Conservation (phyloP, 2,797 vertebrate genomes). For the Decapterus maruadsi region DNA sequence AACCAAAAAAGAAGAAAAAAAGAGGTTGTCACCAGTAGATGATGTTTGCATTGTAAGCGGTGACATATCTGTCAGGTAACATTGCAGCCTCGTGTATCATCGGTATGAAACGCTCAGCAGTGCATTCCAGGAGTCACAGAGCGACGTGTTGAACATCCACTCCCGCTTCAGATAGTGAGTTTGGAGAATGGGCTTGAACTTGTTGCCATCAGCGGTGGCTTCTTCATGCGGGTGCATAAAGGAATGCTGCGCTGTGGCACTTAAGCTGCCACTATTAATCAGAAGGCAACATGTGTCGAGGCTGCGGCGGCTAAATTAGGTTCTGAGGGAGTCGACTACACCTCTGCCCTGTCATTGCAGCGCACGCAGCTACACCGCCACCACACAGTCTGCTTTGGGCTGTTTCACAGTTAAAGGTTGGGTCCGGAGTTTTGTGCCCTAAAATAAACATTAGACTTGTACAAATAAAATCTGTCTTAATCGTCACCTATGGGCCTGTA, state of each 20-base stretch:
- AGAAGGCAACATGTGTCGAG: background rate
- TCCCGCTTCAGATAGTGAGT: background rate
- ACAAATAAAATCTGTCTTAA: no score
- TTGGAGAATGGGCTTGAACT: slow-evolving; percentile 11
- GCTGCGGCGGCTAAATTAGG: background rate
- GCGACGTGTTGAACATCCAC: background rate
- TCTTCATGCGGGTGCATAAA: slow-evolving; percentile 5
- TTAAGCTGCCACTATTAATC: background rate
- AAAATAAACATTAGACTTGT: no score
- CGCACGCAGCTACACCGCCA: no score
- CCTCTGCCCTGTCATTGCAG: no score
- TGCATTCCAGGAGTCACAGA: slow-evolving; percentile 33
- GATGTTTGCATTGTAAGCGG: background rate
- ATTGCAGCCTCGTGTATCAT: slow-evolving; percentile 13
- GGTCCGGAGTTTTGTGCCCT: no score
- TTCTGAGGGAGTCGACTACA: no score
- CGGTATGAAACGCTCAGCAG: slow-evolving; percentile 7
- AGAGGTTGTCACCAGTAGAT: background rate
- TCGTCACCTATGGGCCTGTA: no score
- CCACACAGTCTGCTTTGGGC: no score
- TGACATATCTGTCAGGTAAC: background rate
- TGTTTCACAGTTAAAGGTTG: no score
- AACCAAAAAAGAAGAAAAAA: background rate
- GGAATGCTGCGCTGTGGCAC: background rate
- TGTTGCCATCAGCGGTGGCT: slow-evolving; percentile 19